Percentiles rank a stretch among this genome's conserved stretches.
phyloP scores from a whole-genome alignment of 2,888 invertebrate species.

The Epicampocera succincta region DNA sequence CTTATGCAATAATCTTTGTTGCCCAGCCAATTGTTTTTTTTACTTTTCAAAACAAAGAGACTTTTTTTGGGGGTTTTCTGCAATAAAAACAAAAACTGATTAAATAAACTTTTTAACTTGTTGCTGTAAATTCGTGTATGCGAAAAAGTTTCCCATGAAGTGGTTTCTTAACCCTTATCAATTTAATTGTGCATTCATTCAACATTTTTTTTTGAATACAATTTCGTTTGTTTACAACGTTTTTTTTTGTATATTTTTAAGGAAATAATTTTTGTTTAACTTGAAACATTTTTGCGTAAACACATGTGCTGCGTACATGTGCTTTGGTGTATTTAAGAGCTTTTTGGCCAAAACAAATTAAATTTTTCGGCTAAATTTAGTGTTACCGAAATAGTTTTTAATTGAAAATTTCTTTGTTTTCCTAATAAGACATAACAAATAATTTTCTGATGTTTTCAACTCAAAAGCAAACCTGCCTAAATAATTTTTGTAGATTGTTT shows the following conservation, averaged over 20 bases:
- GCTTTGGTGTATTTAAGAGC: not conserved
- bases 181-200: conserved; percentile 38
- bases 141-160: conserved; percentile 36
- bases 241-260: conserved; percentile 6
- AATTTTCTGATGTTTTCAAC: too few relatives aligned
- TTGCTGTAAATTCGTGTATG: not conserved
- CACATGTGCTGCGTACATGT: not conserved
- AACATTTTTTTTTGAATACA: conserved; percentile 1
- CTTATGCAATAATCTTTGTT: conserved; percentile 10
- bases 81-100: not conserved
- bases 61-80: not conserved
- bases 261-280: conserved; percentile 17
- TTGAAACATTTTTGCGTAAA: conserved; percentile 4
- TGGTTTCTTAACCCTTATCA: conserved; percentile 47
- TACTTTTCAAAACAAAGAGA: too few relatives aligned
- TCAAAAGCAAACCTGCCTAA: too few relatives aligned
- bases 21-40: not conserved
- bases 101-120: conserved; percentile 1
- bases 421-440: too few relatives aligned
- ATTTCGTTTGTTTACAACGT: too few relatives aligned
- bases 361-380: not conserved
- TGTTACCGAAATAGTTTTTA: not conserved
- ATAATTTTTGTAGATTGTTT: too few relatives aligned
- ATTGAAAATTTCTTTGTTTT: too few relatives aligned
- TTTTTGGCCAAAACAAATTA: conserved; percentile 22